Conservation (phyloP, 2,113 vertebrate species). For the Laticauda laticaudata region DNA sequence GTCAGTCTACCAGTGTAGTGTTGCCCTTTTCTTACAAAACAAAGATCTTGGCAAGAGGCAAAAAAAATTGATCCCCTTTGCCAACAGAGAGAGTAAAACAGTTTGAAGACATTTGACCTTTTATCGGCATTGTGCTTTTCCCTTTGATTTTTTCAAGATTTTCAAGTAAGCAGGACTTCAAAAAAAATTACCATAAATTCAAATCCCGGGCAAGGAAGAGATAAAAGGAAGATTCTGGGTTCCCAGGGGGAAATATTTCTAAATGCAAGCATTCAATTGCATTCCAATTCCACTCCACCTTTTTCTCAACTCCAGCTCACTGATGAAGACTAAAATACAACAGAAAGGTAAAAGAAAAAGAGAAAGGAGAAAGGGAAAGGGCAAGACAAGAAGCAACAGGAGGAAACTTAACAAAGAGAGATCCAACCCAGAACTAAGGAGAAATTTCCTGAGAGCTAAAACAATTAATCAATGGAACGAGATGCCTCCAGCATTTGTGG, state of each 20-base stretch:
- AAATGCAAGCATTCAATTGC: constrained; percentile 61
- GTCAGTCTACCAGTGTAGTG: background rate
- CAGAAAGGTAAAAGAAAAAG: constrained; percentile 43
- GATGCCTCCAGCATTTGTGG: too few species aligned
- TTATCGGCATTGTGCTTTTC: constrained; percentile 43
- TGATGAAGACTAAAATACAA: constrained; percentile 49
- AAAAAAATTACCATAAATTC: constrained; percentile 51
- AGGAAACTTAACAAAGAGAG: background rate
- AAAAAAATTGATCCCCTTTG: background rate
- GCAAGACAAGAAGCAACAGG: background rate
- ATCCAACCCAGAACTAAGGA: background rate
- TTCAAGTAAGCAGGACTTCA: constrained; percentile 19
- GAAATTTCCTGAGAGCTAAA: too few species aligned
- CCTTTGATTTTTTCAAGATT: constrained; percentile 47
- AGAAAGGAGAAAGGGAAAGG: background rate
- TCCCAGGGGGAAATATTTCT: constrained; percentile 48
- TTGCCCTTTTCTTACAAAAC: background rate
- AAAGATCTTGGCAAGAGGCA: background rate
- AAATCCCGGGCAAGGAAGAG: constrained; percentile 23
- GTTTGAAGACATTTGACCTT: background rate
- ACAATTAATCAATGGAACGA: too few species aligned
- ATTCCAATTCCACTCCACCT: constrained; percentile 60
- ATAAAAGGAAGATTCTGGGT: constrained; percentile 59
- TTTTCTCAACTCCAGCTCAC: constrained; percentile 24
- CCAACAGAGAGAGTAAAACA: background rate